Evolutionary conservation across 2,888 invertebrate species (phyloP), one percentile per base, ranked within the genome.

Genomic region (Brenthis hecate): DNA sequence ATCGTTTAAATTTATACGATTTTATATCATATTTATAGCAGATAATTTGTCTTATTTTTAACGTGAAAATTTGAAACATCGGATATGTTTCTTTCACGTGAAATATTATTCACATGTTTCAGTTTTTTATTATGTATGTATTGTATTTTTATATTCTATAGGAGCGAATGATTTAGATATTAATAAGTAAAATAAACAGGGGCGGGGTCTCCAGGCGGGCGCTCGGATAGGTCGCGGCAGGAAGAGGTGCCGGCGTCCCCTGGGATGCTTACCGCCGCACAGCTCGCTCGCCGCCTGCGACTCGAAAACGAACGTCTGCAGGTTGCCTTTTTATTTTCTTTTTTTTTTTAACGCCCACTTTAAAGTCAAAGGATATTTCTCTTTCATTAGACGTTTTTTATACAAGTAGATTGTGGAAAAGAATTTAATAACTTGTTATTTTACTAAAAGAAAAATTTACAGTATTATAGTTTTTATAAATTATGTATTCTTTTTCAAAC

Each of bases 301-400:
- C 89, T 95, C 75, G 97, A 97, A 82, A 97, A 97, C 85, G 97
- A 97, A 84, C 94, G 96, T 69, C 92, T 97, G 71, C 92, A 87
- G 91, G 92, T 74, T 54, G 61, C 66, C 56, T 66, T 66, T 66
- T 66, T 56, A 51, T 61, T 65, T 61, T 54, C 32, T 13, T 6
- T 32, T 32, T 61, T 66, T 54, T 66, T 60, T 43, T 19, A 48
- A 13, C 8, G 14, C 19, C 23, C 23, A n/a, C 50, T 66, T 61
- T 48, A 66, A 50, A 61, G 58, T 32, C 43, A 56, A 16, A 66
- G 56, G 36, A 61, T 56, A 65, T 50, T 19, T 58, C 58, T 16
- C 54, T 69, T 53, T 61, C 32, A 53, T 61, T 56, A 61, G 51
- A 62, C 32, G 36, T 69, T 62, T 56, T 28, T 54, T 61, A 47